Percentiles rank a stretch among this genome's conserved stretches.
These are phyloP conservation scores for Chaetophractus vellerosus DNA, from an alignment of 2,797 vertebrate species.

Conservation along the genomic window DNA sequence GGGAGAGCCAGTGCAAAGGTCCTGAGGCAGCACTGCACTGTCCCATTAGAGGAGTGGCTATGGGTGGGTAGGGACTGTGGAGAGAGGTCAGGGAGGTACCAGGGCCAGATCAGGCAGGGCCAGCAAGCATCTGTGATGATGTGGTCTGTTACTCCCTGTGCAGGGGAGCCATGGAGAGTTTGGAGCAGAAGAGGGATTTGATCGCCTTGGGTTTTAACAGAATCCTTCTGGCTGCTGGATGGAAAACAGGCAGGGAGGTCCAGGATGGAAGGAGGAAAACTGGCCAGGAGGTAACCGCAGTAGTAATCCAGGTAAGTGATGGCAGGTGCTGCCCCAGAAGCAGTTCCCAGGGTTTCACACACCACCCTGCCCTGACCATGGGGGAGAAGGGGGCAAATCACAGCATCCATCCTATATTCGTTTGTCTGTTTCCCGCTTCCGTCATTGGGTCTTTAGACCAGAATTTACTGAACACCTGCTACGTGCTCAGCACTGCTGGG, in stretches of 20 bases:
- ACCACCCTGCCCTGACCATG: neutral
- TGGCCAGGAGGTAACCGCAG: neutral
- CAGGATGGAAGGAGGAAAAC: neutral
- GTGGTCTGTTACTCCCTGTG: neutral
- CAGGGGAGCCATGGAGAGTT: neutral
- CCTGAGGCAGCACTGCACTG: neutral
- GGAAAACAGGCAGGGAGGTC: rapidly evolving
- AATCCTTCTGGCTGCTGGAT: neutral
- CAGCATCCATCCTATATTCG: neutral
- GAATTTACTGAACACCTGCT: neutral
- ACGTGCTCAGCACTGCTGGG: neutral
- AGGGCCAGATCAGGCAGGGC: neutral
- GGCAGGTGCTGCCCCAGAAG: no score
- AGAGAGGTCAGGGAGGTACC: neutral
- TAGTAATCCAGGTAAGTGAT: neutral
- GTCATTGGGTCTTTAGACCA: neutral
- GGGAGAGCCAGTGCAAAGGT: neutral
- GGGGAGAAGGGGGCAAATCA: neutral
- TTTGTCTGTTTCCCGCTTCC: rapidly evolving
- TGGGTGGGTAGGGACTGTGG: rapidly evolving
- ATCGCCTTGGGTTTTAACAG: neutral
- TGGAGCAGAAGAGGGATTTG: no score
- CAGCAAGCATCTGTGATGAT: neutral
- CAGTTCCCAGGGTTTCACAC: neutral
- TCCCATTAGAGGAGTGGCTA: neutral